Evolutionary conservation across 2,888 invertebrate species (phyloP).

Genomic region (Diaprepes abbreviatus): DNA sequence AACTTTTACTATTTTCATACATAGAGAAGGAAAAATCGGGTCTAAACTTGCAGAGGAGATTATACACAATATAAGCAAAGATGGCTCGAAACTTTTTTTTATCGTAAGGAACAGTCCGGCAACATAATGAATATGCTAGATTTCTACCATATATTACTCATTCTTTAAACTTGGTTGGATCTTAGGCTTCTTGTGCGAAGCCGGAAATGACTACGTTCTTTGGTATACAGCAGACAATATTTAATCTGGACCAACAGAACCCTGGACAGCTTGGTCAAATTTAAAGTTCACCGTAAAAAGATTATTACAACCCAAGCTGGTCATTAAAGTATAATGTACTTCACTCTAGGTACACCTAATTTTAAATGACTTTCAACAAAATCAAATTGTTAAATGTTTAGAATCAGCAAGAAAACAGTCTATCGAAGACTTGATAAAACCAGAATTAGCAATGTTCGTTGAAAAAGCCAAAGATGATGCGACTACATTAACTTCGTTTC

Average conservation of each 20-base stretch:
- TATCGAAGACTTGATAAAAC: too few species aligned
- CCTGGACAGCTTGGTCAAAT: background rate
- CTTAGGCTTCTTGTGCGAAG: background rate
- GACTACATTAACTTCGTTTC: too few species aligned
- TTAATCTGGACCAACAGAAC: background rate
- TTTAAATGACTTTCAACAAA: background rate
- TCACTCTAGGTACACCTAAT: background rate
- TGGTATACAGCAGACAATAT: background rate
- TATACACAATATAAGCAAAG: too few species aligned
- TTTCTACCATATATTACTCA: background rate
- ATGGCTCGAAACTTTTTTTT: background rate
- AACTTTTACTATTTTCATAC: too few species aligned
- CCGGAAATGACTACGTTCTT: background rate
- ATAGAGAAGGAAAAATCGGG: too few species aligned
- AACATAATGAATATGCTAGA: background rate
- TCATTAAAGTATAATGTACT: background rate
- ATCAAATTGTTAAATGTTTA: too few species aligned
- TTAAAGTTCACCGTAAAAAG: background rate
- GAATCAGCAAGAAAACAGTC: too few species aligned
- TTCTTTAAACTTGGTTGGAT: background rate
- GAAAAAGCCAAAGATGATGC: too few species aligned
- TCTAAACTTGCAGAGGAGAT: too few species aligned
- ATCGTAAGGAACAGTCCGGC: background rate
- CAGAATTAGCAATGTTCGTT: too few species aligned
- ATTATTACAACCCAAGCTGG: background rate